phyloP scores from a whole-genome alignment of 2,797 vertebrate genomes.

The Mormyrops boulengeri region DNA sequence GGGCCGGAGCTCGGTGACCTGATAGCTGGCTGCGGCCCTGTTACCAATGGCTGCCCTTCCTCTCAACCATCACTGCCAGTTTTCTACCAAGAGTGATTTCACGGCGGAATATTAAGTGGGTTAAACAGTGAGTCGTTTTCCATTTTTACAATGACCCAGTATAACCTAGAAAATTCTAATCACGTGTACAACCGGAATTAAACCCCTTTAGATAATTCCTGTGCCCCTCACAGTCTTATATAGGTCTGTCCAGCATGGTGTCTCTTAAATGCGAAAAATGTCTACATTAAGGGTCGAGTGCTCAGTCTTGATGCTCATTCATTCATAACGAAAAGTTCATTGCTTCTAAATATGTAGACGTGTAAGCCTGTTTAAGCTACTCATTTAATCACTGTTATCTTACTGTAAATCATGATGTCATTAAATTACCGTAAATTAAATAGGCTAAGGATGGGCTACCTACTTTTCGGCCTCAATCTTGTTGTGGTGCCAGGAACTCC shows the following conservation, averaged over 20 bases:
- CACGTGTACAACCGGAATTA: constrained; percentile 60
- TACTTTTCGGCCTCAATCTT: constrained; percentile 19
- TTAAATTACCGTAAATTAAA: background rate
- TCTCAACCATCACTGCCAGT: constrained; percentile 18
- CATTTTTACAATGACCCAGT: constrained; percentile 43
- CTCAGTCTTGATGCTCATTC: background rate
- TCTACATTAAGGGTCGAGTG: background rate
- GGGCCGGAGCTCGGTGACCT: background rate
- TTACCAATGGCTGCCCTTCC: background rate
- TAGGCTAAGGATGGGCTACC: background rate
- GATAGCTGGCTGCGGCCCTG: background rate
- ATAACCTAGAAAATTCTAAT: constrained; percentile 57
- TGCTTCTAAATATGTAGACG: background rate
- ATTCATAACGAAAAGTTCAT: background rate
- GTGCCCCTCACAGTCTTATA: constrained; percentile 59
- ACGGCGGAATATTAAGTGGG: constrained; percentile 28
- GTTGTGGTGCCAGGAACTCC: constrained; percentile 32
- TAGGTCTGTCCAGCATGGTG: constrained; percentile 57
- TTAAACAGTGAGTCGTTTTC: constrained; percentile 34
- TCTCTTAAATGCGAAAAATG: constrained; percentile 17
- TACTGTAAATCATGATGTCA: background rate
- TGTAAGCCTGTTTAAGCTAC: background rate
- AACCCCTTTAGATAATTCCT: constrained; percentile 67
- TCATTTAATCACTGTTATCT: background rate
- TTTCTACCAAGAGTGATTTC: constrained; percentile 18